A percentile compares a stretch with the other conserved stretches of the same genome.
These are phyloP conservation scores for Heliornis fulica DNA, from an alignment of 2,113 vertebrate species.

Conservation along the genomic window DNA sequence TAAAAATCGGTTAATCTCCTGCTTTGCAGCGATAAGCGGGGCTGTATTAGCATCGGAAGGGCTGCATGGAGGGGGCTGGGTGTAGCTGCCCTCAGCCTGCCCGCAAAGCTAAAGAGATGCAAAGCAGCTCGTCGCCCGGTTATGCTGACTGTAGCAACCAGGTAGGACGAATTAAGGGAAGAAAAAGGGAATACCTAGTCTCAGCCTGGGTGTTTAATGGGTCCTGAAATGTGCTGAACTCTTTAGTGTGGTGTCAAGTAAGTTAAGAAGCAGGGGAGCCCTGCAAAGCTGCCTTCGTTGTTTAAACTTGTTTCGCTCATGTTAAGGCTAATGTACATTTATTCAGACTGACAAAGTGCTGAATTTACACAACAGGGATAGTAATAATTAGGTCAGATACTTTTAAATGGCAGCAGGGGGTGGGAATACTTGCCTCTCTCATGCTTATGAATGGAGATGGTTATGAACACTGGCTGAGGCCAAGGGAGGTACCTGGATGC, in stretches of 20 bases:
- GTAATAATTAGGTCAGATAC: slow-evolving; percentile 66
- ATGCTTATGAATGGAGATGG: not conserved
- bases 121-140: slow-evolving; percentile 50
- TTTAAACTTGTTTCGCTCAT: slow-evolving; percentile 54
- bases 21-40: slow-evolving; percentile 9
- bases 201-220: slow-evolving; percentile 54
- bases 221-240: slow-evolving; percentile 48
- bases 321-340: slow-evolving; percentile 67
- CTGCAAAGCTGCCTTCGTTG: slow-evolving; percentile 43
- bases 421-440: not conserved
- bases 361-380: slow-evolving; percentile 63
- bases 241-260: slow-evolving; percentile 61
- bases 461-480: not conserved
- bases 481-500: not conserved
- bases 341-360: slow-evolving; percentile 66
- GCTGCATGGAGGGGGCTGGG: not conserved
- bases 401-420: slow-evolving; percentile 4
- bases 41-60: not conserved
- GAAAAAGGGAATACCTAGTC: slow-evolving; percentile 57
- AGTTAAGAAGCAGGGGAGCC: slow-evolving; percentile 39
- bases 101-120: slow-evolving; percentile 56
- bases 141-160: slow-evolving; percentile 48
- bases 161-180: slow-evolving; percentile 48
- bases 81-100: not conserved
- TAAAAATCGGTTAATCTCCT: not conserved